Base-by-base conservation (phyloP, 2,888 invertebrate species). In the Rhopalosiphum nymphaeae region DNA sequence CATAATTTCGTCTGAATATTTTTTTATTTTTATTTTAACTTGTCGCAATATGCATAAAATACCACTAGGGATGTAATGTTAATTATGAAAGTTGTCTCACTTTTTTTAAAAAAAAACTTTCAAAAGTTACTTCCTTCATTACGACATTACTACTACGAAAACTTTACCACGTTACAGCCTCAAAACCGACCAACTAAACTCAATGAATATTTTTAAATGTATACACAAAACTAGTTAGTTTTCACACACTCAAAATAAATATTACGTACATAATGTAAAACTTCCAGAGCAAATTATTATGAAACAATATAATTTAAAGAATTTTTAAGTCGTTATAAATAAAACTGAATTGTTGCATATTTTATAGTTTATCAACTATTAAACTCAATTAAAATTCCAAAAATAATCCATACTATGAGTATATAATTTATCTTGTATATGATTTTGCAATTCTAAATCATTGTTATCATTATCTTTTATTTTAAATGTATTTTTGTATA, bases 331-430 rank as follows among this genome's bases (percentile, higher is more conserved):
- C 29, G 11, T 91, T 78, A 1, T 21, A 46, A 86, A 61, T n/a
- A 91, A 85, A 91, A 46, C 57, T 10, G 9, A 86, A 61, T 61
- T 26, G 26, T 46, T 46, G 46, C 49, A 86, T 86, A 21, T 86
- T 92, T 91, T 36, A 86, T 92, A 92, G 57, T 89, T 85, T 85
- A 0, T 49, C n/a, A 89, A 84, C 42, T 85, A 91, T 91, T 85
- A 56, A 92, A 61, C 85, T 89, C 57, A 4, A 46, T 46, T 46
- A 86, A 61, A 36, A 46, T 86, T 46, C n/a, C 0, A 29, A 56
- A 84, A 44, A 26, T 36, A 49, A 89, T 42, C 29, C 56, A 42
- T 21, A 89, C 42, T 67, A 67, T 7, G 0, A 67, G 49, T 49
- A 67, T 10, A 67, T 90, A 3, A 16, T 67, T 67, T n/a, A 78